Base-by-base conservation (phyloP, 2,888 invertebrate genomes). In the Idaea dimidiata region DNA sequence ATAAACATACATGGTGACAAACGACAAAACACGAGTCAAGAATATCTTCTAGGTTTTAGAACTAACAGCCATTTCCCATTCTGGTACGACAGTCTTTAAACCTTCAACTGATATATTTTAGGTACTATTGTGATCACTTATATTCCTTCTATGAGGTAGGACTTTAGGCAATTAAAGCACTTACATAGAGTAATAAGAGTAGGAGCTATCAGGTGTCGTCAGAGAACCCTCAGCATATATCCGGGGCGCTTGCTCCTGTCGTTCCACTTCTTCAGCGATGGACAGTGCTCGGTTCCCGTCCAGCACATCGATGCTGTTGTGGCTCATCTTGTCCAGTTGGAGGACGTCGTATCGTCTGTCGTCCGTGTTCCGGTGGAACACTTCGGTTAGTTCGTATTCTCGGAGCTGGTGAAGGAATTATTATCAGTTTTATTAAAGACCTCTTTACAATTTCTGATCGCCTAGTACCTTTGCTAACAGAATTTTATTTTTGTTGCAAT, bases 301-400 rank as follows among this genome's bases (percentile, higher is more conserved):
- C 70, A 95, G 91, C 54, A 94, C 88, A 70, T 93, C 93, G 65
- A 94, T 94, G 73, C 83, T 93, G 80, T 95, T 94, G 72, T 93
- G 93, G 62, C 74, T 88, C 54, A 89, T 72, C 73, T 94, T 94
- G 76, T 95, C 94, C 77, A 94, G 88, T 73, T 94, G 93, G 16
- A 96, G 89, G 57, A 96, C 95, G 82, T 96, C 96, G 88, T 96
- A 96, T 82, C 94, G 93, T 70, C 94, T 93, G 77, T 97, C 96
- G 85, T 97, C 97, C 84, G 96, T 96, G 73, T 94, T 93, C 80
- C 96, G 96, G 90, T 97, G 97, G 88, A 97, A 97, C 70, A 96
- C 96, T 90, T 97, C 97, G 71, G 96, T 96, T 72, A 97, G 91
- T 84, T 97, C 97, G 93, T 97, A 97, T 89, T 97, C 97, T 78